Conservation (phyloP, 2,888 invertebrate genomes). For the Torymus tubicola region DNA sequence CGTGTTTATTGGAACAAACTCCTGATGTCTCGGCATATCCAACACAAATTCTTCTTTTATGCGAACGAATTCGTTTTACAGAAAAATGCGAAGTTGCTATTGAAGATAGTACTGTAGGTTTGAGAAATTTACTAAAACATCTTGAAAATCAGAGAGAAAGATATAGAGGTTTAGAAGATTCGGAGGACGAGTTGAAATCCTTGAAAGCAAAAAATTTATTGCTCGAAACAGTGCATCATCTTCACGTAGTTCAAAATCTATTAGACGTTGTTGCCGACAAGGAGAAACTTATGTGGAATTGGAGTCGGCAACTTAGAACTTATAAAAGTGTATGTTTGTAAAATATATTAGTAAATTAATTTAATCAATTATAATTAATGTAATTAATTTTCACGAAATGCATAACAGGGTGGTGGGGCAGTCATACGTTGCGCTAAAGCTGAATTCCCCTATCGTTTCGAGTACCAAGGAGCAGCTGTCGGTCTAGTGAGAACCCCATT, state of each 20-base stretch:
- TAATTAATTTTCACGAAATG: background rate
- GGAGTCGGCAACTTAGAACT: constrained; percentile 94
- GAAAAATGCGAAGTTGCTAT: constrained; percentile 71
- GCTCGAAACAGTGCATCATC: constrained; percentile 94
- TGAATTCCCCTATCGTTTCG: constrained; percentile 96
- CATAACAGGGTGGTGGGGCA: constrained; percentile 78
- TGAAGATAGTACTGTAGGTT: constrained; percentile 66
- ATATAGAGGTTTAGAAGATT: constrained; percentile 78
- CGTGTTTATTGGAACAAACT: constrained; percentile 67
- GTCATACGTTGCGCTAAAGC: constrained; percentile 94
- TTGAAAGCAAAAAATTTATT: constrained; percentile 94
- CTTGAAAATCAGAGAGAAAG: constrained; percentile 78
- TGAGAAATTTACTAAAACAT: constrained; percentile 77
- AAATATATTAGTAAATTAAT: background rate
- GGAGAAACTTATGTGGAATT: constrained; percentile 83
- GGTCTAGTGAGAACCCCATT: constrained; percentile 97
- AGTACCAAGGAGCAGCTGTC: constrained; percentile 97
- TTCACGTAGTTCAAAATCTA: constrained; percentile 88
- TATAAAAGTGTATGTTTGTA: constrained; percentile 67
- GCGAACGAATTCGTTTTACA: constrained; percentile 71
- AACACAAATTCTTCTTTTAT: constrained; percentile 70
- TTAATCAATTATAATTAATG: background rate
- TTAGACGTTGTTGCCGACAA: constrained; percentile 76
- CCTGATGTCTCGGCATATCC: constrained; percentile 70
- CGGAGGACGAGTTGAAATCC: constrained; percentile 80